Conservation (phyloP, 1,140 invertebrate species). For the Leptopilina boulardi region DNA sequence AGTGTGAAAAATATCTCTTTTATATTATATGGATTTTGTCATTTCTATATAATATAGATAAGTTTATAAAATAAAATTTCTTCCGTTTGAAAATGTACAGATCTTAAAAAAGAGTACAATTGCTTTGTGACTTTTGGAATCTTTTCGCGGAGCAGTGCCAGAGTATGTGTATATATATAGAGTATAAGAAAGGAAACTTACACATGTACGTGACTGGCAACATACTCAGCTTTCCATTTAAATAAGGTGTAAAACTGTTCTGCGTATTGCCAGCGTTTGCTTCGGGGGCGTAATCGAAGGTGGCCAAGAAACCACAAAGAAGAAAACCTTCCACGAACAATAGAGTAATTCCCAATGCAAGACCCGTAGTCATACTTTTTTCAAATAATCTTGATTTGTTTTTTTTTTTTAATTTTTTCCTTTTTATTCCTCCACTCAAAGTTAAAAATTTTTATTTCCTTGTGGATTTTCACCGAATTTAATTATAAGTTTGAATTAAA, state of each 20-base stretch:
- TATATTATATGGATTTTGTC: no score
- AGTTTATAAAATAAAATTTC: not conserved
- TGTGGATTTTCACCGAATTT: not conserved
- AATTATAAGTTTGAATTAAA: not conserved
- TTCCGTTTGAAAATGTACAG: not conserved
- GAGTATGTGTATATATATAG: not conserved
- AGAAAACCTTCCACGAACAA: conserved; percentile 68
- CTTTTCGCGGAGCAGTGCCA: not conserved
- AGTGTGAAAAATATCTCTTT: no score
- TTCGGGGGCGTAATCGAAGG: conserved; percentile 67
- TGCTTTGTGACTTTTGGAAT: not conserved
- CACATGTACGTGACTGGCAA: conserved; percentile 64
- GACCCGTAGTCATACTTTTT: conserved; percentile 46
- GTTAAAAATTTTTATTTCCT: conserved; percentile 4
- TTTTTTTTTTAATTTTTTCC: conserved; percentile 6
- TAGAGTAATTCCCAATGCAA: conserved; percentile 60
- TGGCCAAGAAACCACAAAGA: conserved; percentile 67
- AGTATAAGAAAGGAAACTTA: conserved; percentile 63
- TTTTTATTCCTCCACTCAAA: not conserved
- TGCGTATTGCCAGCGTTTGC: conserved; percentile 59
- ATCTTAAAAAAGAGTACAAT: conserved; percentile 3
- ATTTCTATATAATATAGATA: not conserved
- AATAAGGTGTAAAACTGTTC: conserved; percentile 65
- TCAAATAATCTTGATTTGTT: not conserved
- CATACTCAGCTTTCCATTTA: conserved; percentile 64